phyloP scores from a whole-genome alignment of 2,797 vertebrate species.

The Galagoides demidoff region DNA sequence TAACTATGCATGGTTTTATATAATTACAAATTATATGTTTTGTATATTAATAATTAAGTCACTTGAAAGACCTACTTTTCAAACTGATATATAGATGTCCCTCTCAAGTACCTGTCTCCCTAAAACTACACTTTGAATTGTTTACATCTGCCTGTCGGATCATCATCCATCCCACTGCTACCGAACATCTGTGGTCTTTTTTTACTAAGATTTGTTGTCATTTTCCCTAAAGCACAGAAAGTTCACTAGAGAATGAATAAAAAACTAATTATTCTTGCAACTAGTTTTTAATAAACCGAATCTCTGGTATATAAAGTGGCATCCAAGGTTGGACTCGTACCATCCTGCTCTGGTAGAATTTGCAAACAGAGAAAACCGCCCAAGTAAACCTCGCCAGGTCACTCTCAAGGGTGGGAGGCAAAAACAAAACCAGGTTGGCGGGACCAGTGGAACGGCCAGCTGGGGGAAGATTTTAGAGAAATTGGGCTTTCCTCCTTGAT shows the following conservation, averaged over 20 bases:
- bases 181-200: not conserved
- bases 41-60: not conserved
- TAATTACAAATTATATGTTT: not conserved
- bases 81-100: not conserved
- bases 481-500: not conserved
- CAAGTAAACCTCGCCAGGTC: rapidly evolving
- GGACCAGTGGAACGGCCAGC: too few species aligned
- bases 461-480: not conserved
- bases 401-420: not conserved
- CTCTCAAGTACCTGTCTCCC: not conserved
- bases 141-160: not conserved
- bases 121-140: not conserved
- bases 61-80: conserved; percentile 8
- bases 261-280: not conserved
- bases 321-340: not conserved
- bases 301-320: not conserved
- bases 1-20: not conserved
- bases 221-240: conserved; percentile 33
- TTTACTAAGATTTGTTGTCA: conserved; percentile 21
- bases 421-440: not conserved
- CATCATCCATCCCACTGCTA: not conserved
- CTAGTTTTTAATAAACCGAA: not conserved
- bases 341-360: not conserved
- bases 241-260: conserved; percentile 10
- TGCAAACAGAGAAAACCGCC: not conserved